Conservation (phyloP, 2,888 invertebrate genomes). For the Falcaria lacertinaria region DNA sequence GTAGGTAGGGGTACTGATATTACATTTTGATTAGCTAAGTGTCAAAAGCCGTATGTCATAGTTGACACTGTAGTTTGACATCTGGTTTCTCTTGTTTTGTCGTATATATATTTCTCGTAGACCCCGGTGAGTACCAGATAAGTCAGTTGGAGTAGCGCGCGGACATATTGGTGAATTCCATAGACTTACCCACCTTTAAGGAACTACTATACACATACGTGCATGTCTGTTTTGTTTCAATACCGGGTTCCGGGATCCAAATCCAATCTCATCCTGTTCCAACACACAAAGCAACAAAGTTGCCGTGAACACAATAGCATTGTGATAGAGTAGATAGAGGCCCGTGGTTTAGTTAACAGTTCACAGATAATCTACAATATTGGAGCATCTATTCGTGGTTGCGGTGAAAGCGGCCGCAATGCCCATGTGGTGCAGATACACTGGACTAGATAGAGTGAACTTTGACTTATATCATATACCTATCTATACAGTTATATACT, state of each 20-base stretch:
- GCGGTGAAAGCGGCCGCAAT: conserved; percentile 40
- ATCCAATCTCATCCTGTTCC: background rate
- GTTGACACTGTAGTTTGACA: too few species aligned
- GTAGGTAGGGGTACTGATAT: too few species aligned
- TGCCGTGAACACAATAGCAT: background rate
- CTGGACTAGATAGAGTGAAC: conserved; percentile 36
- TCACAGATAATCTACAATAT: conserved; percentile 20
- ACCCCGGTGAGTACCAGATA: too few species aligned
- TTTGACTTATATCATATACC: conserved; percentile 24
- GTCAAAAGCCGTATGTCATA: too few species aligned
- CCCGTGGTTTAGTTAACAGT: background rate
- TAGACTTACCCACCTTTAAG: too few species aligned
- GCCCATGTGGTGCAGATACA: conserved; percentile 35
- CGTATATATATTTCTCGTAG: too few species aligned
- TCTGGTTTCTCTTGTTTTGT: too few species aligned
- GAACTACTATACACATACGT: too few species aligned
- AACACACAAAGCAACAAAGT: background rate
- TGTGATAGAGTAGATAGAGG: background rate
- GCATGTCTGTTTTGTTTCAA: background rate
- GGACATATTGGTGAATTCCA: too few species aligned
- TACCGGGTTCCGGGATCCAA: background rate
- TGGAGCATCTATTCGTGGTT: conserved; percentile 19
- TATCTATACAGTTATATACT: background rate
- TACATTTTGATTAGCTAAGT: too few species aligned
- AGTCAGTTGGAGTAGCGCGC: too few species aligned